phyloP scores from a whole-genome alignment of 2,797 vertebrate species.

The Delichon dasypus region DNA sequence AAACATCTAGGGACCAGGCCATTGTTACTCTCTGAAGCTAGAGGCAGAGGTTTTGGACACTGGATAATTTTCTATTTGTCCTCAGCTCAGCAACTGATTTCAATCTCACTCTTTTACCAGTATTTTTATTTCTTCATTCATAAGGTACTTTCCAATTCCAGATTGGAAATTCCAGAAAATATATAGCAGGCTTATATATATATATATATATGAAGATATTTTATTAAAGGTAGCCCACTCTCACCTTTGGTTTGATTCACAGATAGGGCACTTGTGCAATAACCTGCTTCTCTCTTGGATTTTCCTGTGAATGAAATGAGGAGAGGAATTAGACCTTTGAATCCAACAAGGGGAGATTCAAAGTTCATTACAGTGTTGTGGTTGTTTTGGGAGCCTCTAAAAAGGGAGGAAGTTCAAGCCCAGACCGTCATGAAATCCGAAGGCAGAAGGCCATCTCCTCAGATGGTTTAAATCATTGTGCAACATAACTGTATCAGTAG shows the following conservation, averaged over 20 bases:
- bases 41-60: neutral
- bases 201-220: neutral
- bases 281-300: neutral
- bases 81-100: neutral
- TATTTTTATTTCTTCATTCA: neutral
- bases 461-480: slow-evolving; percentile 46
- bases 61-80: neutral
- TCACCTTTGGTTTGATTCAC: neutral
- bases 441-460: neutral
- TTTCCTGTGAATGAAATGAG: neutral
- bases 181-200: too few species aligned
- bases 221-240: neutral
- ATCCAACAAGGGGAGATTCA: neutral
- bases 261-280: neutral
- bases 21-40: neutral
- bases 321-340: neutral
- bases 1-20: neutral
- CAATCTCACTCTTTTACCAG: neutral
- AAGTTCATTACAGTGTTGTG: neutral
- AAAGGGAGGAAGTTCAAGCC: neutral
- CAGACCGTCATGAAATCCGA: neutral
- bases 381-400: neutral
- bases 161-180: too few species aligned
- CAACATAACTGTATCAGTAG: neutral
- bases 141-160: neutral